Evolutionary conservation across 2,113 vertebrate genomes (phyloP).

Genomic region (Rhinogobius similis): DNA sequence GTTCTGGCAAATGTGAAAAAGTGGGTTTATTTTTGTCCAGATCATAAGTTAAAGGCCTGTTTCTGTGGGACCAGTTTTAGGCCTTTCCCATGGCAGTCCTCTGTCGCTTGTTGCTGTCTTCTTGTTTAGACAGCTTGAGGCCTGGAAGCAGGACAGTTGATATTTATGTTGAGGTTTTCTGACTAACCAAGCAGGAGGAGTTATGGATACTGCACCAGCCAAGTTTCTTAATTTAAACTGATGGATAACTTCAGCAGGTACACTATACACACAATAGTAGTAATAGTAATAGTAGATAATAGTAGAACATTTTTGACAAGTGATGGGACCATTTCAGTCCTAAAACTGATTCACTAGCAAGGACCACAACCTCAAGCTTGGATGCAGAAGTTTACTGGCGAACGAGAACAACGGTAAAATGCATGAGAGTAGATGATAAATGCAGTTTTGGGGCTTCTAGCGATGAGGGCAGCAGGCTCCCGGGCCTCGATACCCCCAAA

Average conservation of each 20-base stretch:
- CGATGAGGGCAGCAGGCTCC: too few relatives aligned
- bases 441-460: too few relatives aligned
- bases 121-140: slow-evolving; percentile 93
- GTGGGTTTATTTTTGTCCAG: slow-evolving; percentile 76
- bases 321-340: too few relatives aligned
- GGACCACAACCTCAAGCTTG: too few relatives aligned
- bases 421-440: too few relatives aligned
- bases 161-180: slow-evolving; percentile 74
- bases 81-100: slow-evolving; percentile 87
- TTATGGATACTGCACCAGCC: slow-evolving; percentile 30
- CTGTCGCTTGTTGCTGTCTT: slow-evolving; percentile 78
- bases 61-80: slow-evolving; percentile 73
- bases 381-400: too few relatives aligned
- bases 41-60: slow-evolving; percentile 80
- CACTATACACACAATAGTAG: too few relatives aligned
- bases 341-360: too few relatives aligned
- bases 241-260: background rate
- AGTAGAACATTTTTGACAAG: too few relatives aligned
- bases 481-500: too few relatives aligned
- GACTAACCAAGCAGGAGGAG: slow-evolving; percentile 51
- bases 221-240: background rate
- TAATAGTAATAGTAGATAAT: too few relatives aligned
- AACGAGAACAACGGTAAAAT: too few relatives aligned
- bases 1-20: background rate
- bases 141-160: slow-evolving; percentile 73